Evolutionary conservation across 2,888 invertebrate species (phyloP), one percentile per base, ranked within the genome.

Genomic region (Hypselothyrea guttata): DNA sequence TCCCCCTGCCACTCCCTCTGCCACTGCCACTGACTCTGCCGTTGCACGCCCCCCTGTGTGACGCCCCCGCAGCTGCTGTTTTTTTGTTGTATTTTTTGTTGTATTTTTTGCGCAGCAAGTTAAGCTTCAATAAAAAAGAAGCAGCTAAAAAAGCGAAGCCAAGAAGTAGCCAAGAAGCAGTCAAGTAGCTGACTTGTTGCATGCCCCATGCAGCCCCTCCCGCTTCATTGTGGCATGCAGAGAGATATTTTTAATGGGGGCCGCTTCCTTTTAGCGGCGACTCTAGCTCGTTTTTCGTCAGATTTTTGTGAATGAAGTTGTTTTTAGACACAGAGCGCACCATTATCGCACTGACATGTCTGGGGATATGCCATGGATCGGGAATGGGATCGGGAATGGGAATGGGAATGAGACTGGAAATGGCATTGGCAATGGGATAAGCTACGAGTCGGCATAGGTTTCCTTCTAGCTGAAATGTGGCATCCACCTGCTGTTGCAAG

Each of bases 321-420:
- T 83, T 86, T 73, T 70, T 61, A 67, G 72, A 63, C 69, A 65
- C 59, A 46, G 22, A 22, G 60, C 62, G 75, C 85, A 71, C 79
- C 83, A 87, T 87, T 87, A 87, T 85, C 87, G 82, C 84, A 85
- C 75, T 81, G 83, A 84, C 78, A 85, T 83, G 83, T 83, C 76
- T 83, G 76, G 59, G 59, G 75, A 79, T 66, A 72, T 79, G 78
- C 67, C 68, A 61, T 56, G 41, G 52, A 40, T 52, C 41, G 38
- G 42, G 42, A 15, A 22, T 44, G 18, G 28, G 33, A 30, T 49
- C 9, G 38, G 11, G 13, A 7, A 28, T 28, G 28, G 28, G 5
- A 28, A 8, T 22, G 22, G 18, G 4, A 12, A 12, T 34, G 34
- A 37, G 31, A 15, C 12, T 33, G 16, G 18, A 37, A 16, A 35